Percentiles rank a stretch among this genome's conserved stretches.
Evolutionary conservation across 2,113 vertebrate species (phyloP).

Genomic region (Rattus rattus): DNA sequence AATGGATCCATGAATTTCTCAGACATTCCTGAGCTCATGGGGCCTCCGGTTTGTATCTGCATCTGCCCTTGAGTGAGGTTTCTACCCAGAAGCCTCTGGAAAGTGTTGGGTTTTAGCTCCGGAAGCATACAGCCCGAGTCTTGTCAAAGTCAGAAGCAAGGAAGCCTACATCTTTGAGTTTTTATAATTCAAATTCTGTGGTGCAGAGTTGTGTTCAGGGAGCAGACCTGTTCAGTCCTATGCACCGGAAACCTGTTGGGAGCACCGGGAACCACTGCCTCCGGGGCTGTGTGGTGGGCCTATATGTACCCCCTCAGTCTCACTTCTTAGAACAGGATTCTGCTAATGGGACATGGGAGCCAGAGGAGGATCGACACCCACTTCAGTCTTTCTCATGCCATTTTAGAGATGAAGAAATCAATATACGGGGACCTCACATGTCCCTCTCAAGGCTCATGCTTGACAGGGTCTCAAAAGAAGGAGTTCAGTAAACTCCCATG

Average conservation of each 20-base stretch:
- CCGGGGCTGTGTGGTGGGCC: background rate
- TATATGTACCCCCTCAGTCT: background rate
- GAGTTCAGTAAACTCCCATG: background rate
- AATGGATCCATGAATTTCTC: slow-evolving; percentile 90
- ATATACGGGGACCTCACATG: background rate
- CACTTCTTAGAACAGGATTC: background rate
- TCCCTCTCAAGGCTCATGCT: background rate
- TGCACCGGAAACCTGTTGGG: background rate
- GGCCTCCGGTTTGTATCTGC: slow-evolving; percentile 88
- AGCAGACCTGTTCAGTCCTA: background rate
- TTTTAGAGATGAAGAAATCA: background rate
- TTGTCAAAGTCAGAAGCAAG: background rate
- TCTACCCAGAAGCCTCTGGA: background rate
- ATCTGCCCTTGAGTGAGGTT: background rate
- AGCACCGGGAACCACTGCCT: background rate
- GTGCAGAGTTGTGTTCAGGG: background rate
- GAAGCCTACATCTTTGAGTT: background rate
- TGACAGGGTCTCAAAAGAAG: background rate
- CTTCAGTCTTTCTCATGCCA: background rate
- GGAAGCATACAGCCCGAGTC: background rate
- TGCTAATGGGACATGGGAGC: background rate
- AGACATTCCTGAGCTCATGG: slow-evolving; percentile 87
- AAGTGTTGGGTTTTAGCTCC: background rate
- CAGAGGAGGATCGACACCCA: background rate
- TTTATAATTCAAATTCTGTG: background rate